Percentiles rank a stretch among this genome's conserved stretches.
phyloP scores from a whole-genome alignment of 2,797 vertebrate species.

The Sebastes diaconus region DNA sequence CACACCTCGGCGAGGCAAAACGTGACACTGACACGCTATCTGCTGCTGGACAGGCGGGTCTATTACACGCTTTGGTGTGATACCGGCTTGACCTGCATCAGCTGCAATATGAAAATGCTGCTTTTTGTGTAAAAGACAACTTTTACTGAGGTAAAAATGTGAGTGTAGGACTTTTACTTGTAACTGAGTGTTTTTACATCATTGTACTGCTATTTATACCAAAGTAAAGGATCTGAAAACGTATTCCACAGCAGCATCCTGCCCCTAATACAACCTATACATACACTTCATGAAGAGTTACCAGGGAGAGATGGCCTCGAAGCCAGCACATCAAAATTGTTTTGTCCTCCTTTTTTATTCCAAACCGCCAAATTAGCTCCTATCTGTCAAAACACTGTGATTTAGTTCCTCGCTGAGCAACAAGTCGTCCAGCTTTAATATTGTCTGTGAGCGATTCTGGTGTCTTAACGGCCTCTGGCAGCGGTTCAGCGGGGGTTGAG shows the following conservation, averaged over 20 bases:
- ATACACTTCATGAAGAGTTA: constrained; percentile 23
- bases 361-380: constrained; percentile 68
- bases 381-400: constrained; percentile 73
- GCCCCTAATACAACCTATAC: not conserved
- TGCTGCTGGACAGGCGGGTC: no score
- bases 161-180: not conserved
- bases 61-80: no score
- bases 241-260: not conserved
- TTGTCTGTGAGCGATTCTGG: constrained; percentile 66
- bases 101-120: no score
- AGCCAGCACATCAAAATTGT: constrained; percentile 44
- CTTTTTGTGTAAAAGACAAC: not conserved
- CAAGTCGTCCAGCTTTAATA: constrained; percentile 70
- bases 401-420: constrained; percentile 65
- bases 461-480: constrained; percentile 74
- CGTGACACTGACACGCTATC: no score
- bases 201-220: not conserved
- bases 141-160: not conserved
- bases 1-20: no score
- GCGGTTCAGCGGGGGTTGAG: constrained; percentile 52
- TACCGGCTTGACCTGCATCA: no score
- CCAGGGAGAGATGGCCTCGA: constrained; percentile 26
- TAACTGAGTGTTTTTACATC: no score
- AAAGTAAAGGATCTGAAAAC: not conserved
- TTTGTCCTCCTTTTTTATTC: constrained; percentile 47